Evolutionary conservation across 1,140 invertebrate genomes (phyloP), one percentile per base, ranked within the genome.

Genomic region (Tetramorium parvispinum): DNA sequence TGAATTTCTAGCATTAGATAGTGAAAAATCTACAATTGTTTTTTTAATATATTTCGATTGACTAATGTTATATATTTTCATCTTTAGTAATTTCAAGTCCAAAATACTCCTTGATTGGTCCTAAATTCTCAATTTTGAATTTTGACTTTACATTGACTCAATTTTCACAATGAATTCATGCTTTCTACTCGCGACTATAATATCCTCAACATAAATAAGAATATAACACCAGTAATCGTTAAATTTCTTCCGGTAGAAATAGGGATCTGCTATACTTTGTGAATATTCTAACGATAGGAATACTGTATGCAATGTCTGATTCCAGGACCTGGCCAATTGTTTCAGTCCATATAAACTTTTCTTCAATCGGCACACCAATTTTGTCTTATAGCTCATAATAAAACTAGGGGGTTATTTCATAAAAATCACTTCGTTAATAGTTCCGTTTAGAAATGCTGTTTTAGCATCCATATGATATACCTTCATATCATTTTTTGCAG

Each of bases 271-370:
- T 18, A 6, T 3, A 2, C 61, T 21, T 65, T 65, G 61, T 1
- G 0, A 59, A 73, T 89, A 92, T 21, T 87, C 86, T 46, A 92
- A 66, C 37, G 85, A 86, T 37, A 55, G 63, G 24, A 94, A 87
- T 66, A 79, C 79, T 51, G 82, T 18, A 73, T 93, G 75, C 27
- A 93, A 57, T 70, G 89, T 93, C 51, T 65, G 55, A 63, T 92
- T 92, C 91, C 91, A 93, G 24, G 83, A 37, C 59, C 85, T 85
- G 0, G 91, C 88, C 13, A 92, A 88, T 87, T 94, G 93, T 68
- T 94, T 94, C 6, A 94, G 75, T 7, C 93, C 93, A 91, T 94
- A 94, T 24, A 94, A 78, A 37, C 92, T 55, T 68, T 92, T 92
- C 16, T 91, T 90, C 6, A 94, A 77, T 49, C 55, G 81, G 79